phyloP scores from a whole-genome alignment of 2,113 vertebrate species.

The Apodemus speciosus region DNA sequence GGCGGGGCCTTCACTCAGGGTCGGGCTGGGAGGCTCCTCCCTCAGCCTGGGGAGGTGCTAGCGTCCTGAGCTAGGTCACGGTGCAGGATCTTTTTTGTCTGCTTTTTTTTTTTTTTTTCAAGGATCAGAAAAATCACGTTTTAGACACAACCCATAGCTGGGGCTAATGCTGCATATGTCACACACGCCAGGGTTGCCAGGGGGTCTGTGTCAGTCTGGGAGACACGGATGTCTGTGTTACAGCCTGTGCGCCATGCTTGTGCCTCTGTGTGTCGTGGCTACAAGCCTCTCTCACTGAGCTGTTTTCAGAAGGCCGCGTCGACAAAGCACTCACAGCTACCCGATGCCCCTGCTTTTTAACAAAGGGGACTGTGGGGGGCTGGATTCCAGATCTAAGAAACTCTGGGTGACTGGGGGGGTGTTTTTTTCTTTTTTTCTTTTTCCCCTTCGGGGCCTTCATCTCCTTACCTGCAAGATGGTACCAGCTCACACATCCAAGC shows the following conservation, averaged over 20 bases:
- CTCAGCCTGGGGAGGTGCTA: background rate
- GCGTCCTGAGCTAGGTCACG: background rate
- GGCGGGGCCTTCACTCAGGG: rapidly evolving
- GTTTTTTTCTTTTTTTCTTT: background rate
- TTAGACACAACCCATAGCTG: background rate
- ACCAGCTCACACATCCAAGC: background rate
- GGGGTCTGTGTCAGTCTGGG: background rate
- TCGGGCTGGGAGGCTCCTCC: no score
- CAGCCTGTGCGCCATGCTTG: no score
- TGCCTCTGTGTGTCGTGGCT: background rate
- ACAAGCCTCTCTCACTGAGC: background rate
- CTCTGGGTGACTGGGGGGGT: background rate
- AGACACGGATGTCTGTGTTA: rapidly evolving
- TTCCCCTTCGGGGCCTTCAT: background rate
- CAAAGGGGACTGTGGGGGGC: background rate
- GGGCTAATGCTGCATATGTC: background rate
- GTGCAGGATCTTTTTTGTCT: background rate
- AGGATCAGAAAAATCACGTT: background rate
- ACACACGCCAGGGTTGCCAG: background rate
- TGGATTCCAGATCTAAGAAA: background rate
- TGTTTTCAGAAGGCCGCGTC: background rate
- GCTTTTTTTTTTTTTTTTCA: background rate
- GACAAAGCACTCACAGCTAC: background rate
- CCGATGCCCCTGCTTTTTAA: background rate
- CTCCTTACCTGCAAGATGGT: background rate